Evolutionary conservation across 2,888 invertebrate species (phyloP).

Genomic region (Temnothorax ravouxi): DNA sequence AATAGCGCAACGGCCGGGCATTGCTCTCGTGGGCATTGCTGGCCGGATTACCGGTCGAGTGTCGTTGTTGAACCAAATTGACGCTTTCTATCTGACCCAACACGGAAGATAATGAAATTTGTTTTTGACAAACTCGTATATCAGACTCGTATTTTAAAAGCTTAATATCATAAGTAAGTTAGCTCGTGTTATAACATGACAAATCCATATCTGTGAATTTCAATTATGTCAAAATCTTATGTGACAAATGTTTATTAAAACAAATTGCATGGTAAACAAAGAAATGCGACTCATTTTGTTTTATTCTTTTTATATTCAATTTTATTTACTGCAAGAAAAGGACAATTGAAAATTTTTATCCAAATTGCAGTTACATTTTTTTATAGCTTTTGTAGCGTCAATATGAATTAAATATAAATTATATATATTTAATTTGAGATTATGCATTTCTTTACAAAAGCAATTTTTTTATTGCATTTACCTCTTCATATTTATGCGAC

Average conservation of each 20-base stretch:
- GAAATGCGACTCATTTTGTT: neutral
- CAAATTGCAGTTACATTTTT: neutral
- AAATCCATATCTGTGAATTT: neutral
- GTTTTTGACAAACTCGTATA: constrained; percentile 21
- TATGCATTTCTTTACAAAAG: neutral
- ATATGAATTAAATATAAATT: constrained; percentile 11
- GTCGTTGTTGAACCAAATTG: constrained; percentile 45
- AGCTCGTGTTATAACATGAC: neutral
- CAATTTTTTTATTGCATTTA: constrained; percentile 20
- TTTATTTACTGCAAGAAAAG: no score
- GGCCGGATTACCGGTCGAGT: constrained; percentile 41
- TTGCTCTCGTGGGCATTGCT: constrained; percentile 33
- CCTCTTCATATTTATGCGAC: constrained; percentile 60
- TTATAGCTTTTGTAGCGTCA: neutral
- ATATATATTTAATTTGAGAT: neutral
- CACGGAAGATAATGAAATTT: constrained; percentile 26
- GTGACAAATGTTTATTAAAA: neutral
- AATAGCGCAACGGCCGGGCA: constrained; percentile 62
- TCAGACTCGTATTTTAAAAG: constrained; percentile 5
- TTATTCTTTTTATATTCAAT: no score
- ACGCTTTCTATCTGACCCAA: constrained; percentile 25
- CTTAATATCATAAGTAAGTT: neutral
- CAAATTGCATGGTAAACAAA: neutral
- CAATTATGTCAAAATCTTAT: neutral
- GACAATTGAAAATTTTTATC: neutral